Conservation (phyloP, 2,113 vertebrate genomes). For the Alaudala cheleensis region DNA sequence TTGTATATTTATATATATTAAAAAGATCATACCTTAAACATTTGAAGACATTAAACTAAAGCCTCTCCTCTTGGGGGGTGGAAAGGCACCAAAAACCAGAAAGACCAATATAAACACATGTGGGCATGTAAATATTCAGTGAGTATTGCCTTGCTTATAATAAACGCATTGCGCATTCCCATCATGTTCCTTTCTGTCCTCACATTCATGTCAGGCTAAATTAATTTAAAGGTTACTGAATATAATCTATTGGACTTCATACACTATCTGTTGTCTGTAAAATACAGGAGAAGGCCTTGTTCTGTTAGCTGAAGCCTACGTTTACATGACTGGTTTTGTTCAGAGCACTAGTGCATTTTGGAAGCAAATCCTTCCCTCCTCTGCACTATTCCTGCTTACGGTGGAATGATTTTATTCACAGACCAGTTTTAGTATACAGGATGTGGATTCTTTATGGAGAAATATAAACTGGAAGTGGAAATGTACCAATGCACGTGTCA, state of each 20-base stretch:
- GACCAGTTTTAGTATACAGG: background rate
- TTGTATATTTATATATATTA: too few species aligned
- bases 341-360: background rate
- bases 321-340: background rate
- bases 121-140: background rate
- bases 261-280: background rate
- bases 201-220: background rate
- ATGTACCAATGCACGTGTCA: background rate
- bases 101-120: background rate
- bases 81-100: background rate
- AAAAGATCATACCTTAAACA: background rate
- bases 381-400: background rate
- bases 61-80: rapidly evolving
- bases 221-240: background rate
- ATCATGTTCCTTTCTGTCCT: background rate
- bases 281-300: background rate
- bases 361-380: background rate
- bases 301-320: background rate
- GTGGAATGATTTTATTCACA: background rate
- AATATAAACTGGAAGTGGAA: background rate
- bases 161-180: background rate
- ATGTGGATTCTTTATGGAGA: background rate
- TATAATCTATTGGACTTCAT: background rate
- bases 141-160: background rate
- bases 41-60: background rate